These are phyloP conservation scores for Drosophila azteca DNA, from an alignment of 1,140 invertebrate species.

Conservation along the genomic window DNA sequence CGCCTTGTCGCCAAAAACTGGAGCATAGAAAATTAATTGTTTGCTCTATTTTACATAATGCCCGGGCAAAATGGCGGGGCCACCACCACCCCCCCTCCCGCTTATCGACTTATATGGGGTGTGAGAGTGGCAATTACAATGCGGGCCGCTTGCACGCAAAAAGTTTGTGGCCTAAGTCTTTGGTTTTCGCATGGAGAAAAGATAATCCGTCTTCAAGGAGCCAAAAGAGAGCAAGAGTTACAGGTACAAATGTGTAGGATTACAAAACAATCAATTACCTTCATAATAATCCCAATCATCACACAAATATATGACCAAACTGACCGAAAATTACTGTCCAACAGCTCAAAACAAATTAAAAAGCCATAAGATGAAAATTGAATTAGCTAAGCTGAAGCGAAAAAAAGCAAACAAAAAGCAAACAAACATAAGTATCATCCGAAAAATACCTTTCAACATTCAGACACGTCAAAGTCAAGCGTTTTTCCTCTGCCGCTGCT, in stretches of 20 bases:
- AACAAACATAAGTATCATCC: constrained; percentile 7
- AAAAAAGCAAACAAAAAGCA: constrained; percentile 12
- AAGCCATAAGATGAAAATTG: constrained; percentile 37
- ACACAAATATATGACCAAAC: too few species aligned
- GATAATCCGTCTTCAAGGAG: too few species aligned
- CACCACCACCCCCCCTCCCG: neutral
- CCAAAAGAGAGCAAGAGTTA: too few species aligned
- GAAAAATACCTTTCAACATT: constrained; percentile 44
- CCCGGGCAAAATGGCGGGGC: constrained; percentile 17
- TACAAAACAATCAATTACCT: too few species aligned
- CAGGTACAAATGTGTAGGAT: too few species aligned
- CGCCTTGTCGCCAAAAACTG: constrained; percentile 60
- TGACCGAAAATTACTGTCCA: too few species aligned
- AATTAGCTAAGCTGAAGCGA: constrained; percentile 31
- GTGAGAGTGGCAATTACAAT: constrained; percentile 6
- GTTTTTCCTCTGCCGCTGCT: neutral
- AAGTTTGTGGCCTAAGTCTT: constrained; percentile 71
- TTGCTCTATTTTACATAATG: constrained; percentile 81
- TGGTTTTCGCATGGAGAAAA: too few species aligned
- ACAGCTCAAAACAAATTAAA: constrained; percentile 17
- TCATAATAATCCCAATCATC: too few species aligned
- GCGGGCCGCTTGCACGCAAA: constrained; percentile 2
- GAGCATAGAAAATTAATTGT: constrained; percentile 83
- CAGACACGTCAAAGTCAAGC: constrained; percentile 46
- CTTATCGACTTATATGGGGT: constrained; percentile 17